Evolutionary conservation across 2,113 vertebrate genomes (phyloP), one percentile per base, ranked within the genome.

Genomic region (Lichenostomus cassidix): DNA sequence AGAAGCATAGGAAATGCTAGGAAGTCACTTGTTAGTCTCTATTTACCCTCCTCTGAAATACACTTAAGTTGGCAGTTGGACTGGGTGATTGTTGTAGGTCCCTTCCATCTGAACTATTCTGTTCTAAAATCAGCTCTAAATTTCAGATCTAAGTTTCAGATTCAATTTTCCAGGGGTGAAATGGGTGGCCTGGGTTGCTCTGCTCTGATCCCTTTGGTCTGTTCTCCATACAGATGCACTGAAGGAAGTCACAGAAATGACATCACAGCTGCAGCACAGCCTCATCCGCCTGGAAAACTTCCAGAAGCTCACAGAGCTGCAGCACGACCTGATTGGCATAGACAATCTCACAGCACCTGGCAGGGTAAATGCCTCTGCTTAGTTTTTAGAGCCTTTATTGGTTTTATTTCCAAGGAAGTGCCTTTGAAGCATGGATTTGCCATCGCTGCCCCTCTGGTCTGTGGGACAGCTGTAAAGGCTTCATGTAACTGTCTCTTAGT

Each of bases 281-380:
- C 98, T 99, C 11, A 98, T 98, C 85, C 98, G 98, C 25, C 97
- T 99, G 95, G 99, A 99, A 92, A 99, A 99, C 29, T 98, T 99
- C 88, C 99, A 99, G 98, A 99, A 99, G 97, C 98, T 99, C 19
- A 98, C 98, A 0, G 99, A 99, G 98, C 98, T 99, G 76, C 99
- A 99, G 97, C 98, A 98, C 3, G 99, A 99, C 96, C 96, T 99
- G 94, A 98, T 99, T 1, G 99, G 99, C 25, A 95, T 99, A 1
- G 99, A 99, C 80, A 99, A 98, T 58, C 97, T 99, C 42, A 97
- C 98, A 0, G 96, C 98, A 15, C 98, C 99, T 0, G 98, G 99
- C 55, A 98, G 99, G 97, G 99, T 99, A 91, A 97, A 98, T 90
- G 35, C 27, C 52, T 55, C 37, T 28, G 62, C 65, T 65, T 41